phyloP scores from a whole-genome alignment of 2,888 invertebrate genomes.

The Eristalis pertinax region DNA sequence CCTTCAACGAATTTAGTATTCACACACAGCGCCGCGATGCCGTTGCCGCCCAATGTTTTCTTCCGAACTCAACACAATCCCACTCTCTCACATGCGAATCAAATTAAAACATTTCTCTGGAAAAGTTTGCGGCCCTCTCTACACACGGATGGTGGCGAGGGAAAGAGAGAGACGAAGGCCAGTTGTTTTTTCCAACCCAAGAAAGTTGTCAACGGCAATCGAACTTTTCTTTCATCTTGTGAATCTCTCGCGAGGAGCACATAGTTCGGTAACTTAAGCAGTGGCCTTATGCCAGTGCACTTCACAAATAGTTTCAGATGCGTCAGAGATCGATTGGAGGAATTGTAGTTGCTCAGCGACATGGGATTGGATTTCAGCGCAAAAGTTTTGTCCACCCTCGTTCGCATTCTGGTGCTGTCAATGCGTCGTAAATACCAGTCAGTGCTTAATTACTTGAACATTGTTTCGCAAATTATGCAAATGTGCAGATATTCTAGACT shows the following conservation, averaged over 20 bases:
- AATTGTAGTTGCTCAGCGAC: background rate
- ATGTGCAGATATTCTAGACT: background rate
- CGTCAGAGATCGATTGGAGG: constrained; percentile 32
- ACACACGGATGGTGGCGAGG: background rate
- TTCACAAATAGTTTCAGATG: constrained; percentile 9
- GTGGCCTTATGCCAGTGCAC: background rate
- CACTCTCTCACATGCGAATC: constrained; percentile 1
- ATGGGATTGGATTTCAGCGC: constrained; percentile 9
- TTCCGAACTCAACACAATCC: background rate
- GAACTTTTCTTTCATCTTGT: constrained; percentile 21
- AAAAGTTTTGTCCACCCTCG: constrained; percentile 10
- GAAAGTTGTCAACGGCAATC: constrained; percentile 35
- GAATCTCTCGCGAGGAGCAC: constrained; percentile 12
- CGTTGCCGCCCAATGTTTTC: constrained; percentile 7
- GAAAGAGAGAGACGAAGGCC: background rate
- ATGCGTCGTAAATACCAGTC: background rate
- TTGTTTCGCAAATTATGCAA: background rate
- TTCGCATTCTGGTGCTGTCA: background rate
- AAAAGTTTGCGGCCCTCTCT: background rate
- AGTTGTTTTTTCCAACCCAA: constrained; percentile 18
- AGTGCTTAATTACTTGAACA: background rate
- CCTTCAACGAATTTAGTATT: constrained; percentile 27
- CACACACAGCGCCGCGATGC: background rate
- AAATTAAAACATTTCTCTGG: constrained; percentile 43
- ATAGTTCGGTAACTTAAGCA: constrained; percentile 17